Percentiles rank a stretch among this genome's conserved stretches.
Conservation (phyloP, 2,888 invertebrate species). For the Caenorhabditis sp. region DNA sequence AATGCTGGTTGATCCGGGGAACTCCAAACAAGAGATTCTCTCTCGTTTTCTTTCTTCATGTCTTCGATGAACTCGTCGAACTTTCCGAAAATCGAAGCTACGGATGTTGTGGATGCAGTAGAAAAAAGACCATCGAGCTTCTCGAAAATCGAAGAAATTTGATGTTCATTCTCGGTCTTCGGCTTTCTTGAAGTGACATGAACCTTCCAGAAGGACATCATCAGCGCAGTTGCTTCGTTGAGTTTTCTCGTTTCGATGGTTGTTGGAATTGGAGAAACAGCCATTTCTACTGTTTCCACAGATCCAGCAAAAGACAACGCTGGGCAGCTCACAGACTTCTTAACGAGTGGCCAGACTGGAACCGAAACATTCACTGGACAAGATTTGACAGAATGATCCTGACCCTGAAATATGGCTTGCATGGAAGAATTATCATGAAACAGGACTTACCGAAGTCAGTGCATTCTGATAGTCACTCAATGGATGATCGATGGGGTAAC, state of each 20-base stretch:
- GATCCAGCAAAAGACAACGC: not conserved
- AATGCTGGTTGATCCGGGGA: slow-evolving; percentile 14
- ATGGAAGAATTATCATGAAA: not conserved
- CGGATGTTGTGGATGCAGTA: slow-evolving; percentile 4
- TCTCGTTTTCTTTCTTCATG: not conserved
- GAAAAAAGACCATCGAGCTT: slow-evolving; percentile 42
- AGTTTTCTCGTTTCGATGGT: slow-evolving; percentile 42
- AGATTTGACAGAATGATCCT: slow-evolving; percentile 34
- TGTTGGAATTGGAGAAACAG: slow-evolving; percentile 33
- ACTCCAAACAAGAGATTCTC: not conserved
- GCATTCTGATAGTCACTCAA: slow-evolving; percentile 53
- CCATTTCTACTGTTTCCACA: not conserved
- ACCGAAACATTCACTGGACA: slow-evolving; percentile 32
- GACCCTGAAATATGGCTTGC: not conserved
- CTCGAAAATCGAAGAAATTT: slow-evolving; percentile 37
- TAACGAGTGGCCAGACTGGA: not conserved
- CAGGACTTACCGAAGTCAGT: slow-evolving; percentile 14
- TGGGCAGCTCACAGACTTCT: slow-evolving; percentile 38
- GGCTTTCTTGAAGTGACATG: slow-evolving; percentile 22
- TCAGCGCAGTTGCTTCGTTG: slow-evolving; percentile 40
- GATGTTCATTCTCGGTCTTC: not conserved
- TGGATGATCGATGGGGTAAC: slow-evolving; percentile 12
- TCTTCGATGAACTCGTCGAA: slow-evolving; percentile 14
- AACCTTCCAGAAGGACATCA: slow-evolving; percentile 51
- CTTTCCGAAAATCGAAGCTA: slow-evolving; percentile 8